Evolutionary conservation across 2,113 vertebrate genomes (phyloP), one percentile per base, ranked within the genome.

Genomic region (Elephantulus edwardii): DNA sequence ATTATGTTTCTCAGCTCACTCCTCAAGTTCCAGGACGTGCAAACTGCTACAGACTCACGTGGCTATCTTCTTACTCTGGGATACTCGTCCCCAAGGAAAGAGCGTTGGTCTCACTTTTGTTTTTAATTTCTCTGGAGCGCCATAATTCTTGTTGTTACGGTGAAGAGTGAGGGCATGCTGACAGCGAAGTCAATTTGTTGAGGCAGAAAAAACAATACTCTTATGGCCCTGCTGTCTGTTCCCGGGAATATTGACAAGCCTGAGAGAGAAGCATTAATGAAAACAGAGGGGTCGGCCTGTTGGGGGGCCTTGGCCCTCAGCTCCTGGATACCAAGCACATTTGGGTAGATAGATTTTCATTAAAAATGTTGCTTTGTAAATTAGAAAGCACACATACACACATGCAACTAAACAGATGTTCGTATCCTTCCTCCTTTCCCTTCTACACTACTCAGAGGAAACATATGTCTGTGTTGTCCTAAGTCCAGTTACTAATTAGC

Each of bases 391-490:
- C 44, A 86, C 50, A 81, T 52, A 83, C 46, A 90, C 90, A 94
- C 44, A 91, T 52, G 88, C 91, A 86, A 11, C 68, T 40, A 60
- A 91, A 66, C 95, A 96, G 95, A 95, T 94, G 56, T 66, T 83
- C 71, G 0, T 44, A 56, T 62, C 81, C 71, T 58, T 93, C 85
- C 90, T 91, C 92, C 72, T 40, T 46, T 94, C 86, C 81, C 66
- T 71, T 94, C 78, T 16, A 5, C 44, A 83, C 64, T 24, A n/a
- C 38, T 94, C 82, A 88, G 60, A 89, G 93, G 78, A 94, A 94
- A 95, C 94, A 95, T 95, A 95, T 95, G 95, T 91, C 89, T 94
- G 78, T 92, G 92, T 91, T 94, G 94, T 93, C 95, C 92, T 87
- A 88, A 86, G 96, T 96, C 96, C 94, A 94, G 60, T 93, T 83